Percentiles rank a stretch among this genome's conserved stretches.
Conservation (phyloP, 1,140 invertebrate genomes). For the Augochlora pura region DNA sequence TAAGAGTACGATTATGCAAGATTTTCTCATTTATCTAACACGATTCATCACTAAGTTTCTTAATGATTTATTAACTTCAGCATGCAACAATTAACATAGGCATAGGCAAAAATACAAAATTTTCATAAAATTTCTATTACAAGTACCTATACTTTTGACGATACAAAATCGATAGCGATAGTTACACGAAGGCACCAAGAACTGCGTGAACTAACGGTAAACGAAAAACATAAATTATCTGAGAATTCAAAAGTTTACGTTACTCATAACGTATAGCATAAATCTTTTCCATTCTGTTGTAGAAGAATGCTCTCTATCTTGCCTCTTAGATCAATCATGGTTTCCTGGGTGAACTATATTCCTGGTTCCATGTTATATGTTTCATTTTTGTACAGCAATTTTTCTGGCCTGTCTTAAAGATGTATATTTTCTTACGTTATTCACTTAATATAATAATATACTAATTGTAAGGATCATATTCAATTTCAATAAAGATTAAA, state of each 20-base stretch:
- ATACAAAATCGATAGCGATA: slow-evolving; percentile 3
- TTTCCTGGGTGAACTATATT: slow-evolving; percentile 23
- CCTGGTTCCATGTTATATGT: slow-evolving; percentile 17
- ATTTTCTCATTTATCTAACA: slow-evolving; percentile 5
- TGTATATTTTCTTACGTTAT: slow-evolving; percentile 56
- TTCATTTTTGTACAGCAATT: slow-evolving; percentile 45
- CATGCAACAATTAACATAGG: slow-evolving; percentile 15
- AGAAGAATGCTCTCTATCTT: slow-evolving; percentile 14
- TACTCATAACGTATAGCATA: slow-evolving; percentile 2
- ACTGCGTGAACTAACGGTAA: neutral
- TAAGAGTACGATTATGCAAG: slow-evolving; percentile 14
- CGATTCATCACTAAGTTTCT: slow-evolving; percentile 3
- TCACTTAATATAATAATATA: slow-evolving; percentile 40
- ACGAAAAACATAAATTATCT: slow-evolving; percentile 17
- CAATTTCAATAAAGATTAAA: neutral
- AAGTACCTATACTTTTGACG: neutral
- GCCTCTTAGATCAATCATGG: slow-evolving; percentile 40
- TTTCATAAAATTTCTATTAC: slow-evolving; percentile 4
- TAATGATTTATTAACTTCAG: slow-evolving; percentile 33
- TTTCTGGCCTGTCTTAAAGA: slow-evolving; percentile 42
- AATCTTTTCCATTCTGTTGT: slow-evolving; percentile 5
- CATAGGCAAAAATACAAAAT: slow-evolving; percentile 24
- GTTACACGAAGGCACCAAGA: neutral
- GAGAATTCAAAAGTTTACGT: neutral
- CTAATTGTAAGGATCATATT: neutral